Base-by-base conservation (phyloP, 2,888 invertebrate species). In the Oconnorella tubifera region DNA sequence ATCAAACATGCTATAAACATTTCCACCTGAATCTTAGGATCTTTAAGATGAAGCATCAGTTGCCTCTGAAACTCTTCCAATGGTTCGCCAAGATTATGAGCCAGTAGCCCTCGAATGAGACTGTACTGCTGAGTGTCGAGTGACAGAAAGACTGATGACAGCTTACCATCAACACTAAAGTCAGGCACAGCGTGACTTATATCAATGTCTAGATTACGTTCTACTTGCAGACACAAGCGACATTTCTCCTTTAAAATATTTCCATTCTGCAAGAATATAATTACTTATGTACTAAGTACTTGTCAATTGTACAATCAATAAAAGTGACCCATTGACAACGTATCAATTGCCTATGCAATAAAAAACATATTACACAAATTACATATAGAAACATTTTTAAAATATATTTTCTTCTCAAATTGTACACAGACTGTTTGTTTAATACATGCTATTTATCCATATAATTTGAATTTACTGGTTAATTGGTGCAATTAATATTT, bases 21-120 rank as follows among this genome's bases (percentile, higher is more conserved):
- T 53, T 25, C 10, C 60, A 80, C 80, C 72, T 78, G 75, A 64
- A 77, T 80, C 31, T 75, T 76, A 2, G 82, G 84, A 72, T 89
- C 88, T 70, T 78, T 75, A 51, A 79, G 70, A 62, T 77, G 74
- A 1, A 78, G 75, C 74, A 80, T 75, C 31, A 80, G 68, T 6
- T 77, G 77, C 40, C 73, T 68, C 66, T 77, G 75, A 67, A 80
- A 78, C 58, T 78, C 76, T 60, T 90, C 89, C 19, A 90, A 86
- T 73, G 87, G 86, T 82, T 95, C 96, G 1, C 92, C 94, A 69
- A 97, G 87, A 84, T 97, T 97, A 83, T 91, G 90, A 1, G 89
- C 87, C 4, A 97, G 84, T 66, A 97, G 86, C 25, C 94, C 95
- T 67, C 91, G 87, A 61, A 97, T 87, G 51, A 96, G 84, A 80